phyloP scores from a whole-genome alignment of 2,113 vertebrate genomes.

The Pituophis catenifer region DNA sequence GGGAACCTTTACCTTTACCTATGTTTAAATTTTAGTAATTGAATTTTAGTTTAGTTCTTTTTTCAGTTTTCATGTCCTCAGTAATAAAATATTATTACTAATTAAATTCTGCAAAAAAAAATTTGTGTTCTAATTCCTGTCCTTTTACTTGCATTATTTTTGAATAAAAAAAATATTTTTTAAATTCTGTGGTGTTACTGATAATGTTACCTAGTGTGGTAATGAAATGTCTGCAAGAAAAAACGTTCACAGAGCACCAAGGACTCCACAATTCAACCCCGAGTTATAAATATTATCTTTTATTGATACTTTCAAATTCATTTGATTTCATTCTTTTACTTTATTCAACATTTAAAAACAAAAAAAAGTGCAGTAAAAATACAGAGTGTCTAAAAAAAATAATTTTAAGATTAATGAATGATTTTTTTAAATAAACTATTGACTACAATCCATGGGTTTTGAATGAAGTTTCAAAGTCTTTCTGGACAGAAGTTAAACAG shows the following conservation, averaged over 20 bases:
- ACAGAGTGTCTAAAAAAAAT: not conserved
- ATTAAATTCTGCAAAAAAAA: not conserved
- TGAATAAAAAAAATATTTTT: not conserved
- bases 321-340: not conserved
- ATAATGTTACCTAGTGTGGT: not conserved
- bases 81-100: not conserved
- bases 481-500: conserved; percentile 9
- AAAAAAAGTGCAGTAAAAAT: not conserved
- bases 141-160: not conserved
- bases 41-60: not conserved
- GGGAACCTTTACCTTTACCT: not conserved
- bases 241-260: not conserved
- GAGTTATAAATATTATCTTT: not conserved
- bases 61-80: not conserved
- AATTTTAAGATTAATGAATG: not conserved
- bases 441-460: not conserved
- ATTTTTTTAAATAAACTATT: conserved; percentile 2
- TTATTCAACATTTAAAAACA: not conserved
- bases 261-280: not conserved
- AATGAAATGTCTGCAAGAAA: not conserved
- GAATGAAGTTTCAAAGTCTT: not conserved
- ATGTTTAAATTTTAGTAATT: not conserved
- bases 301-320: not conserved
- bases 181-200: not conserved
- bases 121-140: not conserved